phyloP scores from a whole-genome alignment of 2,797 vertebrate genomes.

The Coreius guichenoti region DNA sequence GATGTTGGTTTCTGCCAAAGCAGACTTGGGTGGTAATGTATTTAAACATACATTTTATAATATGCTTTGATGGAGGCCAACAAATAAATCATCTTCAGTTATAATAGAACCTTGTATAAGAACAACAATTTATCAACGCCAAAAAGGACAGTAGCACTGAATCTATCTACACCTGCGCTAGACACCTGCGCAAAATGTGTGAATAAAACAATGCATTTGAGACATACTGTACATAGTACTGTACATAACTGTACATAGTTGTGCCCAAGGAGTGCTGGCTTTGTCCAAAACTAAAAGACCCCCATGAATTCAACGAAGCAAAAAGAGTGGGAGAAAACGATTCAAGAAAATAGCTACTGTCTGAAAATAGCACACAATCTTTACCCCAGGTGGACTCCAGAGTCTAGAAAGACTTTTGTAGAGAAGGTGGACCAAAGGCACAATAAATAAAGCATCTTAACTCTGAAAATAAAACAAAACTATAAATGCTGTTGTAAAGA shows the following conservation, averaged over 20 bases:
- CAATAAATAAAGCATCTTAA: conserved; percentile 3
- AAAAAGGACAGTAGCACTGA: conserved; percentile 9
- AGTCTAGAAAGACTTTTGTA: conserved; percentile 50
- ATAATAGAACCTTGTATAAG: neutral
- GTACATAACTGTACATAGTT: no score
- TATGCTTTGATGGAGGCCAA: conserved; percentile 1
- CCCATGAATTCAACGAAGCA: conserved; percentile 61
- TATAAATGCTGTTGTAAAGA: neutral
- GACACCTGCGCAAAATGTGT: neutral
- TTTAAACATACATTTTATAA: conserved; percentile 9
- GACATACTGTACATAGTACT: conserved; percentile 6
- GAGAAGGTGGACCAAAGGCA: neutral
- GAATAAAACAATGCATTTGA: conserved; percentile 43
- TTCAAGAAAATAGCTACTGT: conserved; percentile 1
- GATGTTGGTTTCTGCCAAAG: conserved; percentile 34
- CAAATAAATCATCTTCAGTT: conserved; percentile 27
- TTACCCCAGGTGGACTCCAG: conserved; percentile 39
- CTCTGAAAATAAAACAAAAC: neutral
- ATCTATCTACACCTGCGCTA: neutral
- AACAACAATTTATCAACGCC: neutral
- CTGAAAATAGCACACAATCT: conserved; percentile 31
- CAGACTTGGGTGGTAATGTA: neutral
- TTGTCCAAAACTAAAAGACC: conserved; percentile 41
- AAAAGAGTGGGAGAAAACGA: conserved; percentile 45
- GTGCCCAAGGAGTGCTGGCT: neutral